phyloP scores from a whole-genome alignment of 2,113 vertebrate genomes.

The Strix aluco region DNA sequence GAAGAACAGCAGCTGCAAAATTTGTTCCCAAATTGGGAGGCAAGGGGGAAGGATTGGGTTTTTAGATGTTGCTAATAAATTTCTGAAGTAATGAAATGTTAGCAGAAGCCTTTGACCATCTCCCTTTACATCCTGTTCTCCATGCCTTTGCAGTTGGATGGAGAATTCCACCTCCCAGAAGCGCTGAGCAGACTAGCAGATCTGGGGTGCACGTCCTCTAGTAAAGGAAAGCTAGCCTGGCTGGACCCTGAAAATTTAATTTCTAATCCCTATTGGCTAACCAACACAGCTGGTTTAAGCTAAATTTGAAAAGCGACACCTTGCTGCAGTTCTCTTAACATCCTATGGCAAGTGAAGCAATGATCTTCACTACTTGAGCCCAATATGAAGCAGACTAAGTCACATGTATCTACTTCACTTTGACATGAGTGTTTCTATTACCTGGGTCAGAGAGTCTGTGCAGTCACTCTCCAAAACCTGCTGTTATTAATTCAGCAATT shows the following conservation, averaged over 20 bases:
- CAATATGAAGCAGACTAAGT: constrained; percentile 10
- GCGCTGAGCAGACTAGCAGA: neutral
- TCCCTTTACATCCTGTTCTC: neutral
- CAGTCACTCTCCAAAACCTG: neutral
- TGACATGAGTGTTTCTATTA: constrained; percentile 42
- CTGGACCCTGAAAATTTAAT: neutral
- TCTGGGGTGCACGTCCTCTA: neutral
- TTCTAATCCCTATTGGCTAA: neutral
- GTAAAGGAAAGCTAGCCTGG: neutral
- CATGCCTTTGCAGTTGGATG: neutral
- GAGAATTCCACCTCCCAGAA: neutral
- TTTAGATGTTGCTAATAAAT: neutral
- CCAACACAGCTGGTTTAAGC: neutral
- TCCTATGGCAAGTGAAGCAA: neutral
- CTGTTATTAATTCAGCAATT: constrained; percentile 65
- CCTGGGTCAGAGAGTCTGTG: constrained; percentile 28
- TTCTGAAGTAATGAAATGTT: neutral
- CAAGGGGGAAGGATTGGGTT: fast-evolving
- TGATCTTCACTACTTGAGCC: neutral
- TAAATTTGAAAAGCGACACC: neutral
- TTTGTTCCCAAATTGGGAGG: neutral
- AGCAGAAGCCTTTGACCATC: neutral
- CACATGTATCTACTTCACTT: constrained; percentile 38
- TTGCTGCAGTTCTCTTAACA: neutral
- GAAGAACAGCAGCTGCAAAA: neutral